Percentiles rank a stretch among this genome's conserved stretches.
Evolutionary conservation across 35 echinoderm and acorn worm genomes (phyloP).

Genomic region (Apostichopus californicus): DNA sequence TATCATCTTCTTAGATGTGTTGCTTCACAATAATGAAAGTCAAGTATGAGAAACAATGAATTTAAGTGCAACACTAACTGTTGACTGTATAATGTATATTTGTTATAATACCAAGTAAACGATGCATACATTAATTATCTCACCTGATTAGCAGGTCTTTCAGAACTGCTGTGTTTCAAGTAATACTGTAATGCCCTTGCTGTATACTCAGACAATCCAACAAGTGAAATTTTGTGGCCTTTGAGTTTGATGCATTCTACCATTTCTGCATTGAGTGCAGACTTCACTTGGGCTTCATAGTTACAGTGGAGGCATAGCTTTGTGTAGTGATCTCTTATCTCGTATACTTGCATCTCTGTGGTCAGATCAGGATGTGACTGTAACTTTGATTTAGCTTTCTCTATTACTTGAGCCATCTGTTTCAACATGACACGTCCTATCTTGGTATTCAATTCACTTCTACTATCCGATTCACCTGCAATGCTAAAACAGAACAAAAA

Average conservation of each 20-base stretch:
- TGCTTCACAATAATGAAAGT: background rate
- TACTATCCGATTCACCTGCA: background rate
- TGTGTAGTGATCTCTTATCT: background rate
- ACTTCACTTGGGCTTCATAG: constrained; percentile 38
- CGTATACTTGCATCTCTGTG: constrained; percentile 10
- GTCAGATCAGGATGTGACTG: background rate
- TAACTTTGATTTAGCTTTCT: background rate
- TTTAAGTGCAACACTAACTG: background rate
- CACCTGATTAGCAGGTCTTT: background rate
- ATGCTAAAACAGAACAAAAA: constrained; percentile 42
- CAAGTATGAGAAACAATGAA: background rate
- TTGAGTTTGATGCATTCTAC: background rate
- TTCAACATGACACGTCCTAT: constrained; percentile 5
- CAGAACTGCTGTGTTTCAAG: constrained; percentile 26
- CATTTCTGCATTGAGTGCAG: constrained; percentile 5
- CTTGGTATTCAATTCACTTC: background rate
- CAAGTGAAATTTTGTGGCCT: background rate
- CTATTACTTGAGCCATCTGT: background rate
- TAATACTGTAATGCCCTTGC: constrained; percentile 38
- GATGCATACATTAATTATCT: too few relatives aligned
- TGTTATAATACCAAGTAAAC: too few relatives aligned
- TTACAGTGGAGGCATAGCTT: constrained; percentile 44
- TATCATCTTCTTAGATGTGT: too few relatives aligned
- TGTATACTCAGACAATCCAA: constrained; percentile 42
- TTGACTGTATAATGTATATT: background rate